These are phyloP conservation scores for Ivindomyrus marchei DNA, from an alignment of 2,113 vertebrate genomes.

Conservation along the genomic window DNA sequence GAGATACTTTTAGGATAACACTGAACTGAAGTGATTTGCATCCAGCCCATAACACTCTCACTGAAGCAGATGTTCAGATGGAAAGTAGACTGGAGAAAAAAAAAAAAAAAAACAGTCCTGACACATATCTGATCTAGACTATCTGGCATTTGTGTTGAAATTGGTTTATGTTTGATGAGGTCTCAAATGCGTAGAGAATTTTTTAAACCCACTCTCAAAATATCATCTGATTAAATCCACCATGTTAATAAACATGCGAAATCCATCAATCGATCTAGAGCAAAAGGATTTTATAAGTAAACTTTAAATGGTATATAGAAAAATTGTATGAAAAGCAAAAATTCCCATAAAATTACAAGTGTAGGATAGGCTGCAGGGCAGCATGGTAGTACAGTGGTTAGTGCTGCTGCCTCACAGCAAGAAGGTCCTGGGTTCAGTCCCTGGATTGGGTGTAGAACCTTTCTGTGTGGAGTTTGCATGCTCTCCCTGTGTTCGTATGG, in stretches of 20 bases:
- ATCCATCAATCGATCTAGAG: neutral
- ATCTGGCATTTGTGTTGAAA: conserved; percentile 25
- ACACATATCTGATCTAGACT: conserved; percentile 31
- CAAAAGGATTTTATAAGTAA: neutral
- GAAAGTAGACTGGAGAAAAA: neutral
- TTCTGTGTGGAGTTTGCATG: too few relatives aligned
- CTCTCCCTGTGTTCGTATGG: too few relatives aligned
- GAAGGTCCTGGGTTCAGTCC: too few relatives aligned
- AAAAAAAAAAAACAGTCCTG: conserved; percentile 19
- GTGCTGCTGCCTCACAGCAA: too few relatives aligned
- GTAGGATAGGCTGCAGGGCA: neutral
- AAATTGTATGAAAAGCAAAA: neutral
- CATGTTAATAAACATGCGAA: neutral
- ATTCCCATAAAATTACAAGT: neutral
- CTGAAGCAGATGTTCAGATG: conserved; percentile 6
- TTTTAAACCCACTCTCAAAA: neutral
- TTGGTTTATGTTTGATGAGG: neutral
- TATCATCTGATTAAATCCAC: neutral
- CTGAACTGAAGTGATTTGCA: conserved; percentile 16
- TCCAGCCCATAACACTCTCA: neutral
- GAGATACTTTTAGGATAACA: conserved; percentile 24
- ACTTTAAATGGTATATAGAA: neutral
- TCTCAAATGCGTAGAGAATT: neutral
- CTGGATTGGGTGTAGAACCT: too few relatives aligned
- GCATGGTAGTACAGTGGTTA: too few relatives aligned